Conservation (phyloP, 2,113 vertebrate genomes). For the Ovis canadensis region DNA sequence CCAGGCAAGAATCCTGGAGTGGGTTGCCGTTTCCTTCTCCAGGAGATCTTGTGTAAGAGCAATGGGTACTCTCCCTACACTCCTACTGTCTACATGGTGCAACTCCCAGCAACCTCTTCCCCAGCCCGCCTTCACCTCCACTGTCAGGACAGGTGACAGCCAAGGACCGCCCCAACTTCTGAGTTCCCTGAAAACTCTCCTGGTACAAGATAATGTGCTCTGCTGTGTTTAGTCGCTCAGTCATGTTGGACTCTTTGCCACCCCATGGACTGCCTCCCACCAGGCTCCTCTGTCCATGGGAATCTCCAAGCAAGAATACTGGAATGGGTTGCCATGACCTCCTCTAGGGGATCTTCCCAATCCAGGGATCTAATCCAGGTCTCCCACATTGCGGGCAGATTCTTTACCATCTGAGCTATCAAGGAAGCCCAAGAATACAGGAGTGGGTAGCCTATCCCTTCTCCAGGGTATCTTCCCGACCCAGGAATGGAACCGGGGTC, state of each 20-base stretch:
- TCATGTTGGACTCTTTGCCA: background rate
- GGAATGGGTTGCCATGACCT: background rate
- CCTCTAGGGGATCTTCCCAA: background rate
- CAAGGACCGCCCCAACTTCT: background rate
- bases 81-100: accelerated
- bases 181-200: background rate
- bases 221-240: background rate
- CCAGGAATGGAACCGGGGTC: background rate
- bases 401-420: background rate
- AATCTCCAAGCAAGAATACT: background rate
- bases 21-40: background rate
- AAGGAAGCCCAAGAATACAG: background rate
- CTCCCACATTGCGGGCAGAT: background rate
- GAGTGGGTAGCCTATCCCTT: background rate
- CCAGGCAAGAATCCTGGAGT: background rate
- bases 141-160: background rate
- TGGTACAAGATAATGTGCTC: background rate
- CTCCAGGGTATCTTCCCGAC: background rate
- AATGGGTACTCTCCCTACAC: too few species aligned
- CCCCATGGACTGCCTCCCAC: background rate
- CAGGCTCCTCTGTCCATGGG: background rate
- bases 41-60: background rate
- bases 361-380: background rate
- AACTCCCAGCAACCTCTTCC: background rate
- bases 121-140: background rate